Evolutionary conservation across 2,888 invertebrate species (phyloP).

Genomic region (Latheticus oryzae): DNA sequence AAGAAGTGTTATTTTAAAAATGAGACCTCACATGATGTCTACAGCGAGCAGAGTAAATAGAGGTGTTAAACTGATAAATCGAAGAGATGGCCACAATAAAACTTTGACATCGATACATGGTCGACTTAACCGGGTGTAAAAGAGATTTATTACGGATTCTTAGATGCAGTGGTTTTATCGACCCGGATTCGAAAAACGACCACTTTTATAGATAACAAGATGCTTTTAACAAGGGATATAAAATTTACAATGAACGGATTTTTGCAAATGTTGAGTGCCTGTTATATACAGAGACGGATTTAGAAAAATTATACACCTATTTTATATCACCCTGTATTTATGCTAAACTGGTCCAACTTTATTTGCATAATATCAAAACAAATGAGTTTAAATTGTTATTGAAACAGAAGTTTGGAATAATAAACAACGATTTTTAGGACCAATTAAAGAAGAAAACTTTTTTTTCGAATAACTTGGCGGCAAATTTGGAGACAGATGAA

Average conservation of each 20-base stretch:
- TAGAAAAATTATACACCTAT: too few species aligned
- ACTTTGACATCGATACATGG: conserved; percentile 36
- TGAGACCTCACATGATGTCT: conserved; percentile 38
- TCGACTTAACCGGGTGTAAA: conserved; percentile 32
- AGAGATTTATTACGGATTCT: conserved; percentile 37
- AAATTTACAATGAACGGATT: too few species aligned
- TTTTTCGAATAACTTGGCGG: neutral
- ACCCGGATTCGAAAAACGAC: conserved; percentile 11
- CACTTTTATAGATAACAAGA: conserved; percentile 8
- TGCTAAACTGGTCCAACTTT: too few species aligned
- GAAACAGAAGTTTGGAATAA: conserved; percentile 23
- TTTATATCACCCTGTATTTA: too few species aligned
- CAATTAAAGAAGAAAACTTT: conserved; percentile 14
- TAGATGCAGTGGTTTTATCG: conserved; percentile 34
- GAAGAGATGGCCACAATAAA: conserved; percentile 39
- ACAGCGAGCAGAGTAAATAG: conserved; percentile 40
- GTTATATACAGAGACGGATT: too few species aligned
- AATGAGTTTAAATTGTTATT: conserved; percentile 23
- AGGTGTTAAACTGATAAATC: conserved; percentile 44
- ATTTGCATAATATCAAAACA: conserved; percentile 30
- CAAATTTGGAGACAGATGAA: too few species aligned
- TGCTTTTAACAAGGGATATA: conserved; percentile 13
- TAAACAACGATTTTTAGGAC: conserved; percentile 15
- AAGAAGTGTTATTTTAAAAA: conserved; percentile 19
- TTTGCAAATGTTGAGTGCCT: too few species aligned